These are phyloP conservation scores for Solea senegalensis DNA, from an alignment of 2,113 vertebrate genomes.

Conservation along the genomic window DNA sequence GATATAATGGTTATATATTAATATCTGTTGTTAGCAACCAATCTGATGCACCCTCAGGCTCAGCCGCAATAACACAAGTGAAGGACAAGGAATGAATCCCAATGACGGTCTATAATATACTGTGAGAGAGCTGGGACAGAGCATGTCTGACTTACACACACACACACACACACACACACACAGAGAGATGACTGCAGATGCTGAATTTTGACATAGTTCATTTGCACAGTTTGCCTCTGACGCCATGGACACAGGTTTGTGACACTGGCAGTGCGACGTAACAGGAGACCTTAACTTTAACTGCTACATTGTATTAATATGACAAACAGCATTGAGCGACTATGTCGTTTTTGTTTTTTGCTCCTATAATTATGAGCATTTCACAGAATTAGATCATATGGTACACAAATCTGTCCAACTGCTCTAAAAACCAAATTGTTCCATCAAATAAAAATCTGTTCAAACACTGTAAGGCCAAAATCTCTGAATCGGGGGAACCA, in stretches of 20 bases:
- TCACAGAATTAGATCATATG: too few species aligned
- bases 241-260: background rate
- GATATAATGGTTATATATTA: constrained; percentile 56
- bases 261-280: background rate
- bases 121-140: constrained; percentile 23
- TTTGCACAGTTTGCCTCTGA: background rate
- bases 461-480: too few species aligned
- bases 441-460: too few species aligned
- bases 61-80: constrained; percentile 60
- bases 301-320: too few species aligned
- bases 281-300: background rate
- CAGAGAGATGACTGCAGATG: background rate
- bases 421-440: too few species aligned
- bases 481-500: too few species aligned
- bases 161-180: background rate
- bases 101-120: constrained; percentile 55
- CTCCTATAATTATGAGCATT: too few species aligned
- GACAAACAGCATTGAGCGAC: too few species aligned
- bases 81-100: constrained; percentile 63
- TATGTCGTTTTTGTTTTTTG: too few species aligned
- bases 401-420: too few species aligned
- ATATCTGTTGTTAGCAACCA: constrained; percentile 49
- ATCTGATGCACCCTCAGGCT: constrained; percentile 51
- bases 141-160: constrained; percentile 14
- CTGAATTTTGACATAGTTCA: background rate